These are phyloP conservation scores for Liparis tanakae DNA, from an alignment of 2,797 vertebrate species.

Conservation along the genomic window DNA sequence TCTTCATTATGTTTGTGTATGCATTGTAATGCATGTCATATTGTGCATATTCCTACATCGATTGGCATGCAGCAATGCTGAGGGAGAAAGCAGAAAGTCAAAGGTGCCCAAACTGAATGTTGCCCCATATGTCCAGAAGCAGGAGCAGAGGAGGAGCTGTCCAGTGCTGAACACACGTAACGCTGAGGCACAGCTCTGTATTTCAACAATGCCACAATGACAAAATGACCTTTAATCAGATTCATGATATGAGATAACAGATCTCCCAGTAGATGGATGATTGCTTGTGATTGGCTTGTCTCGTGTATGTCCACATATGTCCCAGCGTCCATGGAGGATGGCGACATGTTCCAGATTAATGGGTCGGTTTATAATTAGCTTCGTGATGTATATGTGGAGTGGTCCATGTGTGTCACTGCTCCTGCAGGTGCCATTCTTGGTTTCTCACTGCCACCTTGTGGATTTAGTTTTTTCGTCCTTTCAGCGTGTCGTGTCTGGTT, in stretches of 20 bases:
- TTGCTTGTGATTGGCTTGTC: conserved; percentile 30
- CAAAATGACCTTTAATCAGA: conserved; percentile 23
- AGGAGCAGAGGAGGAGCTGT: conserved; percentile 44
- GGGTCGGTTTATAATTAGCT: conserved; percentile 69
- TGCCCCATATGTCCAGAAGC: neutral
- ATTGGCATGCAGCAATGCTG: neutral
- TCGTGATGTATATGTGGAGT: conserved; percentile 64
- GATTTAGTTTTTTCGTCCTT: conserved; percentile 19
- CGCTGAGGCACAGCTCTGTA: neutral
- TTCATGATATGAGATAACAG: conserved; percentile 10
- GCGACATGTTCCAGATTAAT: conserved; percentile 62
- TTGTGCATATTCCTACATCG: neutral
- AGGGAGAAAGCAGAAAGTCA: neutral
- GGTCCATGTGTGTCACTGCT: conserved; percentile 59
- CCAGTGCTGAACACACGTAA: conserved; percentile 53
- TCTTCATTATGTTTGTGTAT: neutral
- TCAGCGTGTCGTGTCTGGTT: conserved; percentile 35
- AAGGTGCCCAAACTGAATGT: neutral
- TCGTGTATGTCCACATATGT: conserved; percentile 20
- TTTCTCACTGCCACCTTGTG: conserved; percentile 83
- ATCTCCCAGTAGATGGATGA: conserved; percentile 4
- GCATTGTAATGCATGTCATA: neutral
- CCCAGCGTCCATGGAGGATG: conserved; percentile 25
- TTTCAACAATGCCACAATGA: conserved; percentile 15
- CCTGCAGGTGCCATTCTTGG: conserved; percentile 67